phyloP scores from a whole-genome alignment of 2,113 vertebrate species.

The Sander lucioperca region DNA sequence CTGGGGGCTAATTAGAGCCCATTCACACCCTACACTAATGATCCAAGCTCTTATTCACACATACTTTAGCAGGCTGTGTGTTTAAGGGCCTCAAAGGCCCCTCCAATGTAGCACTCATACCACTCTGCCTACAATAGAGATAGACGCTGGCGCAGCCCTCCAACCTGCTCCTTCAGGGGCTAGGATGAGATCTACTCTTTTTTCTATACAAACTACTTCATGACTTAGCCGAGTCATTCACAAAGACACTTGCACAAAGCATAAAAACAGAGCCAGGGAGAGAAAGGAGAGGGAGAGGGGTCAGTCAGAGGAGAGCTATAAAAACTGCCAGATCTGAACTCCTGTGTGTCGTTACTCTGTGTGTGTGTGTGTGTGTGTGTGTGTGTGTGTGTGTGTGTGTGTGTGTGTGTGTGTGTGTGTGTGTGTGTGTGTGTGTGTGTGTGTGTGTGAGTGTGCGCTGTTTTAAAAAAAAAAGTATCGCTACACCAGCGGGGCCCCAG shows the following conservation, averaged over 20 bases:
- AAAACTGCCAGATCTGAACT: slow-evolving; percentile 76
- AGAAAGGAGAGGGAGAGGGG: slow-evolving; percentile 69
- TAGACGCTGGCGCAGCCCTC: slow-evolving; percentile 49
- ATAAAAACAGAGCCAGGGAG: slow-evolving; percentile 68
- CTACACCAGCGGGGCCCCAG: slow-evolving; percentile 79
- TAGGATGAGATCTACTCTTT: slow-evolving; percentile 50
- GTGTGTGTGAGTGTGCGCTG: slow-evolving; percentile 53
- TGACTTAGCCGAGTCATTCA: slow-evolving; percentile 68
- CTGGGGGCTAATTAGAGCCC: slow-evolving; percentile 82
- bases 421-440: slow-evolving; percentile 48
- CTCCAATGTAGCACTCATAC: slow-evolving; percentile 72
- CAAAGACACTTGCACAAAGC: slow-evolving; percentile 69
- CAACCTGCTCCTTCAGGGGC: slow-evolving; percentile 62
- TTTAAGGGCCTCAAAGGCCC: slow-evolving; percentile 79
- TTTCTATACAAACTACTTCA: slow-evolving; percentile 68
- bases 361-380: slow-evolving; percentile 53
- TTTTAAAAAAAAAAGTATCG: slow-evolving; percentile 82
- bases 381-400: too few species aligned
- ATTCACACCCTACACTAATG: slow-evolving; percentile 86
- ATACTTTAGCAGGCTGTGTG: slow-evolving; percentile 80
- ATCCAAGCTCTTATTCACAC: slow-evolving; percentile 81
- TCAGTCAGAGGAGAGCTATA: slow-evolving; percentile 81
- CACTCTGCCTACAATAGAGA: slow-evolving; percentile 67
- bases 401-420: slow-evolving; percentile 47
- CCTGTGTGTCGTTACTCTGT: slow-evolving; percentile 48